Percentiles rank a stretch among this genome's conserved stretches.
Evolutionary conservation across 2,888 invertebrate species (phyloP).

Genomic region (Eupithecia pulchellata): DNA sequence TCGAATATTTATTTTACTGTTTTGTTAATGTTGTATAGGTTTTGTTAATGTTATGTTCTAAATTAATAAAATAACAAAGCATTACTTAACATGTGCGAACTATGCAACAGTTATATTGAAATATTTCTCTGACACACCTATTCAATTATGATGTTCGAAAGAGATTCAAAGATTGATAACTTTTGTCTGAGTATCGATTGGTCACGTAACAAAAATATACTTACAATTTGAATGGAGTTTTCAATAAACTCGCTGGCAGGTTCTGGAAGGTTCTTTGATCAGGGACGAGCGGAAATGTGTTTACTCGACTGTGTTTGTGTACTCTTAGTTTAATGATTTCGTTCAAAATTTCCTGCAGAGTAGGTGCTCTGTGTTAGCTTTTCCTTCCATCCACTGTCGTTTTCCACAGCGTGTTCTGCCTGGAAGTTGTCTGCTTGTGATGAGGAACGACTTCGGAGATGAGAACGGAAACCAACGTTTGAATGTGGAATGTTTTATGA

Average conservation of each 20-base stretch:
- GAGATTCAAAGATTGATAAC: background rate
- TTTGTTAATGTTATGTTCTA: no score
- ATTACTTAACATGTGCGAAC: no score
- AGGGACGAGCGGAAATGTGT: conserved; percentile 11
- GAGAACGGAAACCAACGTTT: background rate
- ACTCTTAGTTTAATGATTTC: conserved; percentile 20
- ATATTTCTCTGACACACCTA: no score
- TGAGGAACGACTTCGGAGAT: background rate
- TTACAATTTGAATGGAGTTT: background rate
- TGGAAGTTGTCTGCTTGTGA: background rate
- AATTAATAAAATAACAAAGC: no score
- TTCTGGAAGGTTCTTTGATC: conserved; percentile 18
- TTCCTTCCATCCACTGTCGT: conserved; percentile 2
- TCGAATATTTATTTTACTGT: no score
- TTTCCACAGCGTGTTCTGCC: background rate
- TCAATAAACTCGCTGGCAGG: conserved; percentile 13
- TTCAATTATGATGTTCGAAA: no score
- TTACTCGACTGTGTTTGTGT: conserved; percentile 22
- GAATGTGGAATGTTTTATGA: background rate
- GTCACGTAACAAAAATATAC: background rate
- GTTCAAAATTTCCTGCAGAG: conserved; percentile 16
- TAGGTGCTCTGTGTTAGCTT: conserved; percentile 17
- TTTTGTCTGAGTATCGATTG: background rate
- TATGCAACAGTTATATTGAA: no score
- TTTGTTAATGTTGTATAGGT: background rate